Percentiles rank a stretch among this genome's conserved stretches.
phyloP scores from a whole-genome alignment of 1,140 invertebrate genomes.

The Drosophila kohkoa region DNA sequence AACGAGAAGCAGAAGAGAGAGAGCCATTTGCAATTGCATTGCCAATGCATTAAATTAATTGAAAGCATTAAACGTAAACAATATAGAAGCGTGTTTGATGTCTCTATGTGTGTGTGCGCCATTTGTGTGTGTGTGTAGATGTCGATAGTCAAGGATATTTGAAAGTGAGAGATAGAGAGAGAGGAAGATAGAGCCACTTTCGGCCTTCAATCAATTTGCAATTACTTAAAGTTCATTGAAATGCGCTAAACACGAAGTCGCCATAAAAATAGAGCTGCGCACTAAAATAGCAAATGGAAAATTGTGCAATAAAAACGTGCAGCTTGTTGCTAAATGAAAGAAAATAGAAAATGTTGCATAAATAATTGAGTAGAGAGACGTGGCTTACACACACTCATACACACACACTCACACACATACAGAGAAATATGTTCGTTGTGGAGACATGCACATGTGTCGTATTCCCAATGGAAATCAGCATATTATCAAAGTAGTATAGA shows the following conservation, averaged over 20 bases:
- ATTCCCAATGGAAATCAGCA: slow-evolving; percentile 83
- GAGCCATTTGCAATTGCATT: slow-evolving; percentile 33
- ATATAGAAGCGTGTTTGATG: slow-evolving; percentile 57
- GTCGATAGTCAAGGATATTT: slow-evolving; percentile 27
- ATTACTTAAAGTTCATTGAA: slow-evolving; percentile 76
- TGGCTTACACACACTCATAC: slow-evolving; percentile 5
- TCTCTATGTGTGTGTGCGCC: too few relatives aligned
- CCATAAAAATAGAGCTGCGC: slow-evolving; percentile 68
- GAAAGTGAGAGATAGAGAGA: background rate
- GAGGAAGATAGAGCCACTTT: background rate
- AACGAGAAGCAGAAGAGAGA: background rate
- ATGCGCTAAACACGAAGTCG: slow-evolving; percentile 77
- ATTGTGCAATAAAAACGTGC: slow-evolving; percentile 65
- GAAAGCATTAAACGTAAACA: slow-evolving; percentile 75
- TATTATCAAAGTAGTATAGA: slow-evolving; percentile 65
- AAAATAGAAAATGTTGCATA: slow-evolving; percentile 66
- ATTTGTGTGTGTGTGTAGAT: background rate
- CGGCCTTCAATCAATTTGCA: slow-evolving; percentile 77
- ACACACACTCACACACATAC: background rate
- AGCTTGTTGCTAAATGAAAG: slow-evolving; percentile 56
- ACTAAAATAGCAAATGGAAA: slow-evolving; percentile 45
- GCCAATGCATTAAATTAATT: slow-evolving; percentile 78
- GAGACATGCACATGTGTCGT: slow-evolving; percentile 63
- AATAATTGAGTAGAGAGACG: slow-evolving; percentile 68
- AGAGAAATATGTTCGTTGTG: background rate